These are phyloP conservation scores for Perdita meconis DNA, from an alignment of 2,888 invertebrate genomes.

Conservation along the genomic window DNA sequence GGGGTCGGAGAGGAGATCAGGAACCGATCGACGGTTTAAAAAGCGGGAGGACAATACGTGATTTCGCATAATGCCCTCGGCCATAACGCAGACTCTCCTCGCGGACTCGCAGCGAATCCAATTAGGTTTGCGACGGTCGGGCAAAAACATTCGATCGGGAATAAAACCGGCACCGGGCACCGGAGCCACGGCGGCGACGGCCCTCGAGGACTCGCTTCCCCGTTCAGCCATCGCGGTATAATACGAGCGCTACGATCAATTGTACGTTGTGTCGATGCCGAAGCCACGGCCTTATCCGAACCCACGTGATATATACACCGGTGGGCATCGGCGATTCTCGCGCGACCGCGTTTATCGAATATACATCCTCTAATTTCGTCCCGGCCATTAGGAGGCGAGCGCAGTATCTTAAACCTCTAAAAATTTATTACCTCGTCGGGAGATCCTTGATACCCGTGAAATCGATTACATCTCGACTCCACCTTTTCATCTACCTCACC, in stretches of 20 bases:
- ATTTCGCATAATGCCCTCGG: constrained; percentile 59
- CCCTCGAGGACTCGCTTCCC: constrained; percentile 58
- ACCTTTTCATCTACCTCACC: constrained; percentile 7
- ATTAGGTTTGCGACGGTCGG: constrained; percentile 75
- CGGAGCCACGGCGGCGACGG: constrained; percentile 35
- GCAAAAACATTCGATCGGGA: constrained; percentile 79
- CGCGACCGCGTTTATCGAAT: constrained; percentile 10
- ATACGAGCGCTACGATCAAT: constrained; percentile 67
- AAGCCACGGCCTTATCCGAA: neutral
- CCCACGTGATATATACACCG: too few species aligned
- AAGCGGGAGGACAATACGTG: constrained; percentile 22
- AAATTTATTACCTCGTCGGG: constrained; percentile 21
- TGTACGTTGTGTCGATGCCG: constrained; percentile 15
- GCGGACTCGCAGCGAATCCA: constrained; percentile 73
- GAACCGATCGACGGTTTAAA: constrained; percentile 38
- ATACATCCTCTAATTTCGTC: constrained; percentile 34
- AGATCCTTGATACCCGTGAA: constrained; percentile 34
- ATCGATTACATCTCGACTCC: constrained; percentile 32
- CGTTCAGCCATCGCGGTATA: constrained; percentile 48
- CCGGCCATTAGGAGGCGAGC: neutral
- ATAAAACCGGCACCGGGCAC: constrained; percentile 73
- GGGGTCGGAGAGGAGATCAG: too few species aligned
- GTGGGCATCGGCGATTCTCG: constrained; percentile 5
- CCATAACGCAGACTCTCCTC: constrained; percentile 38
- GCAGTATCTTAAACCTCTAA: constrained; percentile 3